Evolutionary conservation across 2,888 invertebrate species (phyloP), one percentile per base, ranked within the genome.

Genomic region (Syrista parreyssii): DNA sequence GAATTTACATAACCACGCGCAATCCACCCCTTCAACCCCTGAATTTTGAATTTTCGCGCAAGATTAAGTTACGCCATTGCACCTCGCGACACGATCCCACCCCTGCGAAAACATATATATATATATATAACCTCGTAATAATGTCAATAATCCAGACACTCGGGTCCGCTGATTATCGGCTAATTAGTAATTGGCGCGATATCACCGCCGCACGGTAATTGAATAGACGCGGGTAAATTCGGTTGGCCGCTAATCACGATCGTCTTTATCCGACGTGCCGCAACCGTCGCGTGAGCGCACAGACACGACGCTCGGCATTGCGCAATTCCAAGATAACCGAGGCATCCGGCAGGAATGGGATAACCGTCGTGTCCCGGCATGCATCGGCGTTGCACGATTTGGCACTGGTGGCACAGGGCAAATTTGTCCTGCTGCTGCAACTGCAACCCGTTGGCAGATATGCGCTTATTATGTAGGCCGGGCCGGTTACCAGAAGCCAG

Each of bases 281-380:
- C 1, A 55, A 55, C 55, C 55, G 55, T 2, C 23, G 4, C 23
- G 1, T 9, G 23, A 55, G 2, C 55, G 23, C 23, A 23, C 23
- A 2, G 2, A 11, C 31, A 23, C 31, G 31, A 3, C 0, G 6
- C 71, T 6, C 31, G 32, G 71, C 33, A 71, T 31, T 71, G 12
- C 71, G 32, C 32, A 33, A 71, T 71, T 31, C 71, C 32, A 71
- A 71, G 71, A 71, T 71, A 71, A 33, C 71, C 71, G 71, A 71
- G 71, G 71, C 71, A 71, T 71, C 71, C 32, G 71, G 15, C 71
- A 71, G 71, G 71, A 71, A 71, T 71, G 71, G 71, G 71, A 71
- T 31, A 71, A 31, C 71, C 6, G 12, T 33, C 31, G 31, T 32
- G 15, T 33, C 71, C 71, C 71, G 71, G 71, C 71, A 71, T 71